Evolutionary conservation across 2,113 vertebrate genomes (phyloP), one percentile per base, ranked within the genome.

Genomic region (Halichoerus grypus): DNA sequence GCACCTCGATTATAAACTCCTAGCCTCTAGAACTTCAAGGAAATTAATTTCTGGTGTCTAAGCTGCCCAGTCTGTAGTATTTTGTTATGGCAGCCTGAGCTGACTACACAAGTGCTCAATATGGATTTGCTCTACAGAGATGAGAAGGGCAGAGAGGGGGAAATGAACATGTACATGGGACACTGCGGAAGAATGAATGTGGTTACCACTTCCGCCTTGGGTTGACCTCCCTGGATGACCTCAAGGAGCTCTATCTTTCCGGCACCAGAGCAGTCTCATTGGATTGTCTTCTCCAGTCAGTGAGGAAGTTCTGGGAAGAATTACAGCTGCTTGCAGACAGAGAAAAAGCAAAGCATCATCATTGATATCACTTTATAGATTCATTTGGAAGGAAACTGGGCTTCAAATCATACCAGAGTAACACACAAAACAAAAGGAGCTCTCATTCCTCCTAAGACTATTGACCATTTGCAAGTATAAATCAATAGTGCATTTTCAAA

Each of bases 401-500:
- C 74, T 83, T 95, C 42, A 69, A 76, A 74, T 51, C 14, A 28
- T 42, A 71, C 18, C 72, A 22, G 46, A 90, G 67, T 33, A 36
- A 42, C 67, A 69, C 33, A 86, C 7, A 22, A 46, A 77, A 49
- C 65, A 67, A 69, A 94, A 83, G 39, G 31, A 94, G 39, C 15
- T 26, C 18, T 39, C 28, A 0, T 57, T 77, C 53, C 9, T 42
- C 33, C 12, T 61, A n/a, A 69, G 91, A 65, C n/a, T 46, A 19
- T 28, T 92, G 65, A 83, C 76, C 49, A 81, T 91, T 84, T 69
- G 46, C 81, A 94, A 90, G n/a, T 14, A 87, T 53, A 80, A 93
- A 94, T 89, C 82, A 94, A 94, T 39, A 80, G 10, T 33, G 5
- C 13, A 1, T 86, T 95, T 97, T 91, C 49, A 74, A 88, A 87